Percentiles rank a stretch among this genome's conserved stretches.
Conservation (phyloP, 2,113 vertebrate species). For the Pteronura brasiliensis region DNA sequence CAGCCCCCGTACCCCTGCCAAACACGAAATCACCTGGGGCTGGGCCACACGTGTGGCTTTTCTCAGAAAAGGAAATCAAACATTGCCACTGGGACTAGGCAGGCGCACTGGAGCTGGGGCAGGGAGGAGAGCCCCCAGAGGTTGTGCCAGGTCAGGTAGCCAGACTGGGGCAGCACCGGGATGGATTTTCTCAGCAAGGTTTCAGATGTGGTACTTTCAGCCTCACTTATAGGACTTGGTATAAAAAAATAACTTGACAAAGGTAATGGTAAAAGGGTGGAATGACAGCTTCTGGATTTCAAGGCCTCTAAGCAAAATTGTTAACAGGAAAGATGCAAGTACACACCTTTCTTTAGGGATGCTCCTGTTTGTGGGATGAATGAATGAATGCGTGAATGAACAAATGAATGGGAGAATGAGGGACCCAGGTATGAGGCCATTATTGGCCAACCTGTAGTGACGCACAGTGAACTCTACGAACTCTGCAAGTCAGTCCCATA, state of each 20-base stretch:
- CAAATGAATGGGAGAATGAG: neutral
- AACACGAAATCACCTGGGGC: neutral
- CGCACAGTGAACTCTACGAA: neutral
- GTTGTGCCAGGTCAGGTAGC: neutral
- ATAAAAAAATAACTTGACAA: neutral
- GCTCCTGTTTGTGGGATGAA: neutral
- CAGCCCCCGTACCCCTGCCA: neutral
- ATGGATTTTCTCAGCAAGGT: neutral
- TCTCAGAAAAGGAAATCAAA: neutral
- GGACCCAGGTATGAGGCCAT: neutral
- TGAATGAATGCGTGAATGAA: neutral
- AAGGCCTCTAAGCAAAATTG: neutral
- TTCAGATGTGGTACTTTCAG: neutral
- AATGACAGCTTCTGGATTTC: neutral
- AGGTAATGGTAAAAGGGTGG: neutral
- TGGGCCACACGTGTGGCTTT: neutral
- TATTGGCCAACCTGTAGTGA: neutral
- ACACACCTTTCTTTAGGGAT: neutral
- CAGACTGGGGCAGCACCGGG: neutral
- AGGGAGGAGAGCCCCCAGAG: neutral
- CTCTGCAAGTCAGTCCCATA: neutral
- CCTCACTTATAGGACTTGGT: neutral
- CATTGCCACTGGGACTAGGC: neutral
- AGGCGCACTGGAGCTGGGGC: neutral
- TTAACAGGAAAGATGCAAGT: neutral